Evolutionary conservation across 2,797 vertebrate species (phyloP), one percentile per base, ranked within the genome.

Genomic region (Hylomyscus alleni): DNA sequence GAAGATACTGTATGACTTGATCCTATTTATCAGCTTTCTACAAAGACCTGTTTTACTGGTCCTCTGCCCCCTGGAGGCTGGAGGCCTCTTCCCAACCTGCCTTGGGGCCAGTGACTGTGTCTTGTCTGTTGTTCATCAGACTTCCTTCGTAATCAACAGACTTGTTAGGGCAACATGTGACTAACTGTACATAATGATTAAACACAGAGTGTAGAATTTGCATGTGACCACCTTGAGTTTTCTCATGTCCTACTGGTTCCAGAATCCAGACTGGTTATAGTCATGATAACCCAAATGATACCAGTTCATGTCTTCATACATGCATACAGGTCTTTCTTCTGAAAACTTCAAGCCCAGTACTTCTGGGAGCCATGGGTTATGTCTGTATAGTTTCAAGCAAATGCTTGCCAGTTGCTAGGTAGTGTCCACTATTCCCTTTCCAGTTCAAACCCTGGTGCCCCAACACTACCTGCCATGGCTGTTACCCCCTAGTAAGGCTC

Each of bases 211-310:
- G 29, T 75, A 89, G 56, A 37, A 29, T 37, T 40, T 95, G 8
- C 62, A 4, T 75, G 60, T 67, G 58, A n/a, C 8, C 50, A 26
- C 50, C 54, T 78, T 90, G 77, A 95, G 34, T 84, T 94, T 94
- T 83, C 65, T 50, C 72, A 60, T 44, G 14, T 90, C 54, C 58
- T 80, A 1, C 52, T 80, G 56, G 29, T 85, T 77, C 73, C 54
- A 88, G 60, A 87, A 73, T 72, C 62, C 77, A 91, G 54, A 75
- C 14, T 60, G 34, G 12, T 40, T 93, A 9, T 65, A 67, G 14
- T 75, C 78, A 67, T 4, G 67, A 40, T 37, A 92, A 52, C 22
- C 40, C 88, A 90, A 13, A 83, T 88, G 54, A 72, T n/a, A n/a
- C 34, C 54, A 34, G 9, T 50, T 81, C 6, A 0, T n/a, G 54